Conservation (phyloP, 2,888 invertebrate genomes). For the Aspidiotus rigidus region DNA sequence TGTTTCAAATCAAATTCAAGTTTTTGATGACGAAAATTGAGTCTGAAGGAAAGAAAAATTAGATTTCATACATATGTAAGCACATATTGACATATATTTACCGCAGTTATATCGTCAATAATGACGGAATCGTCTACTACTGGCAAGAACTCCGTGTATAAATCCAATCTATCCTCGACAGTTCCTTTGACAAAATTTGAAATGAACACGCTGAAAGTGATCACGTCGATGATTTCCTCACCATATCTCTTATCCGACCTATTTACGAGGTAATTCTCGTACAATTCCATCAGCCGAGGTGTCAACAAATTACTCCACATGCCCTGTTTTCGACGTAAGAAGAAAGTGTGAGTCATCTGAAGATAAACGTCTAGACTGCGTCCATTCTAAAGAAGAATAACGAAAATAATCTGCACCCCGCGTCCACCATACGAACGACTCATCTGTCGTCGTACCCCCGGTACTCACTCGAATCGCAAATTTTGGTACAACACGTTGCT, state of each 20-base stretch:
- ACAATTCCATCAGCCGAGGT: constrained; percentile 10
- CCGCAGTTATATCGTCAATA: constrained; percentile 5
- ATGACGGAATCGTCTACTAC: constrained; percentile 6
- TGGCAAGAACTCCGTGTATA: constrained; percentile 14
- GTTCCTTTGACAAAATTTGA: constrained; percentile 23
- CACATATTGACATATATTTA: neutral
- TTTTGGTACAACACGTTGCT: constrained; percentile 13
- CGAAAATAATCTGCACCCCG: too few relatives aligned
- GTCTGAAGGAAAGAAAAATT: neutral
- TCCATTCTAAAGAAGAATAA: too few relatives aligned
- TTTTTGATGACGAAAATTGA: neutral
- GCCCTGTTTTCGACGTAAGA: neutral
- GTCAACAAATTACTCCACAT: constrained; percentile 17
- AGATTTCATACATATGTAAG: neutral
- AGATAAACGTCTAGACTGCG: too few relatives aligned
- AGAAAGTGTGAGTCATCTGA: neutral
- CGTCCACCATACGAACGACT: too few relatives aligned
- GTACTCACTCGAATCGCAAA: constrained; percentile 13
- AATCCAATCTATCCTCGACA: constrained; percentile 20
- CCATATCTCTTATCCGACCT: constrained; percentile 19
- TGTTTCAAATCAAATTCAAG: neutral
- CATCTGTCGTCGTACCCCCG: neutral
- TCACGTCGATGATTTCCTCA: constrained; percentile 14
- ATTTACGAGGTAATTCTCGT: constrained; percentile 13
- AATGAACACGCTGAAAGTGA: constrained; percentile 24